Percentiles rank a stretch among this genome's conserved stretches.
These are phyloP conservation scores for Rhabdomys pumilio DNA, from an alignment of 2,797 vertebrate species.

Conservation along the genomic window DNA sequence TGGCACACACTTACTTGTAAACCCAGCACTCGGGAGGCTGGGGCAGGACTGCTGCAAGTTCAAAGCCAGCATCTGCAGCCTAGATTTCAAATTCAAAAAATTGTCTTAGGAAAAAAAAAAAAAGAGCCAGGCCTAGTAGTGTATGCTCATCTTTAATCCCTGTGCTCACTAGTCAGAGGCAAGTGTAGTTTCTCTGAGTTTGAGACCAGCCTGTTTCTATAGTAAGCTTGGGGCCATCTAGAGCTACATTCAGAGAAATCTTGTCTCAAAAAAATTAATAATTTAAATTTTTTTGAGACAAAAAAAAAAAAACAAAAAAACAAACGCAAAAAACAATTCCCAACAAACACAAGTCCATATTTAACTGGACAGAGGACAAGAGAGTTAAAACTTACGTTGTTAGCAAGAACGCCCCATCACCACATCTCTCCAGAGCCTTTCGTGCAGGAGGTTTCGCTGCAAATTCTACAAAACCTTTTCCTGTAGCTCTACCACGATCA, in stretches of 20 bases:
- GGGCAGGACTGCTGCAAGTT: background rate
- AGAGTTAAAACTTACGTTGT: conserved; percentile 94
- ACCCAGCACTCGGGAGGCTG: background rate
- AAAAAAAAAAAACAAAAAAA: background rate
- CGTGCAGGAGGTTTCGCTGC: conserved; percentile 96
- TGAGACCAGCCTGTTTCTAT: background rate
- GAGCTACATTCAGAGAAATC: background rate
- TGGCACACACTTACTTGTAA: background rate
- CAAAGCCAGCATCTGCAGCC: background rate
- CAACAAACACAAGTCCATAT: conserved; percentile 36
- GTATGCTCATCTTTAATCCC: background rate
- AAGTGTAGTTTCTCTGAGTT: background rate
- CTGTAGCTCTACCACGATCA: conserved; percentile 96
- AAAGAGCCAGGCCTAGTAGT: background rate
- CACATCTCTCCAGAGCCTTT: conserved; percentile 97
- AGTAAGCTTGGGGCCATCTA: background rate
- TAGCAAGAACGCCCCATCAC: conserved; percentile 96
- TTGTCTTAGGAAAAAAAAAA: background rate
- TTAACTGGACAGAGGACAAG: conserved; percentile 24
- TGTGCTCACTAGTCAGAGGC: background rate
- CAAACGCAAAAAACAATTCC: background rate
- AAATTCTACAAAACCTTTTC: conserved; percentile 97
- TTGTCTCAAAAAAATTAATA: background rate
- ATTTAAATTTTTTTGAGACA: background rate
- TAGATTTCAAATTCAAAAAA: background rate